Evolutionary conservation across 2,888 invertebrate species (phyloP).

Genomic region (Lymantria dispar): DNA sequence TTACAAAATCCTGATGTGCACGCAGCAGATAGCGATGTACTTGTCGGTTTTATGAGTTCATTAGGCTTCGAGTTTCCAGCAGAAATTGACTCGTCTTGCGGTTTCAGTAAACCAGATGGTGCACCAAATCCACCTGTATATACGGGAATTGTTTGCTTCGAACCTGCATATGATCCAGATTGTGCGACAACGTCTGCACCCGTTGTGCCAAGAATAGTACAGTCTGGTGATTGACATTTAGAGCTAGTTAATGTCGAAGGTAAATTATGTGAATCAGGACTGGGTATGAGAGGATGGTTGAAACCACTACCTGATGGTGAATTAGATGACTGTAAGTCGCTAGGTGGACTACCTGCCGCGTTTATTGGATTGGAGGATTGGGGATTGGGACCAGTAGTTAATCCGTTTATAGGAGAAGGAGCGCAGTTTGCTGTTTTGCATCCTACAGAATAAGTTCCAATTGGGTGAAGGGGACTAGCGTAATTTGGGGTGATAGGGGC

Average conservation of each 20-base stretch:
- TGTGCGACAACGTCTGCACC: constrained; percentile 8
- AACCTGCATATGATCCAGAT: constrained; percentile 3
- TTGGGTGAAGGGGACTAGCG: constrained; percentile 6
- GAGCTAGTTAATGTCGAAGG: constrained; percentile 25
- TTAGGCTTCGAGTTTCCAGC: constrained; percentile 6
- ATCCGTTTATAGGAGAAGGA: not conserved
- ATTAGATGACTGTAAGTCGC: not conserved
- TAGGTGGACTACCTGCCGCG: not conserved
- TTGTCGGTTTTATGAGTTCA: constrained; percentile 8
- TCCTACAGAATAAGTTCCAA: constrained; percentile 3
- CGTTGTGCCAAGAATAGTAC: constrained; percentile 3
- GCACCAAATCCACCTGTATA: constrained; percentile 53
- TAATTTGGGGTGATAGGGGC: constrained; percentile 6
- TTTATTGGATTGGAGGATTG: not conserved
- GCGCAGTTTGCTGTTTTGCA: constrained; percentile 4
- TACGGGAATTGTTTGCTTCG: constrained; percentile 18
- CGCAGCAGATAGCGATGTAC: constrained; percentile 3
- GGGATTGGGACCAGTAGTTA: not conserved
- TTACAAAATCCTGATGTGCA: constrained; percentile 38
- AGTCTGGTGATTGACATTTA: constrained; percentile 15
- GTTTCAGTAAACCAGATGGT: constrained; percentile 51
- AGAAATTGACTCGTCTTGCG: constrained; percentile 39
- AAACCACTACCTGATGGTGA: constrained; percentile 12
- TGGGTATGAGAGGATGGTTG: constrained; percentile 11
- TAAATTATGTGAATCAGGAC: constrained; percentile 4